A percentile compares a stretch with the other conserved stretches of the same genome.
phyloP scores from a whole-genome alignment of 2,113 vertebrate species.

The Coracopsis vasa region DNA sequence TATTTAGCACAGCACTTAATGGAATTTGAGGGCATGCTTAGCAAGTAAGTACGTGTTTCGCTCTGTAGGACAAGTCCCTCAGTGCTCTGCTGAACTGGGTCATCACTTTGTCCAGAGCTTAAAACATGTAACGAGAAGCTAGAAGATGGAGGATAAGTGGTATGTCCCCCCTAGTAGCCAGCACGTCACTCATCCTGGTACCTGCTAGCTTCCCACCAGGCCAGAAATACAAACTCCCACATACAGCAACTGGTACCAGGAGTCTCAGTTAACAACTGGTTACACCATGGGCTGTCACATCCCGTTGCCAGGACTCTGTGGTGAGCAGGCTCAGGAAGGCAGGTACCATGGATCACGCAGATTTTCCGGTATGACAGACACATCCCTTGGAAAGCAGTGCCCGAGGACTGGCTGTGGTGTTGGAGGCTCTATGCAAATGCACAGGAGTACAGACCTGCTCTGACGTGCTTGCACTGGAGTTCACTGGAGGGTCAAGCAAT shows the following conservation, averaged over 20 bases:
- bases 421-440: not conserved
- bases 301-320: not conserved
- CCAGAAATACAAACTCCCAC: not conserved
- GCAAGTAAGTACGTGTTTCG: not conserved
- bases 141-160: not conserved
- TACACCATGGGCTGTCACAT: not conserved
- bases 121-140: not conserved
- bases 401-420: not conserved
- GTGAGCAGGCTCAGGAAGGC: not conserved
- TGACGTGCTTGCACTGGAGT: not conserved
- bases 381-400: not conserved
- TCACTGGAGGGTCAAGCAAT: not conserved
- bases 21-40: not conserved
- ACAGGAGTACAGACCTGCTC: not conserved
- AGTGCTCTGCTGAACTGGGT: not conserved
- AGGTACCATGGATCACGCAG: accelerated
- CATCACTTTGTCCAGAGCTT: not conserved
- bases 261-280: not conserved
- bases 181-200: not conserved
- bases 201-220: not conserved
- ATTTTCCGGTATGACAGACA: accelerated
- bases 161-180: not conserved
- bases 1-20: not conserved
- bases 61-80: not conserved
- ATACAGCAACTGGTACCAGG: accelerated